Conservation (phyloP, 2,888 invertebrate genomes). For the Philaethria dido region DNA sequence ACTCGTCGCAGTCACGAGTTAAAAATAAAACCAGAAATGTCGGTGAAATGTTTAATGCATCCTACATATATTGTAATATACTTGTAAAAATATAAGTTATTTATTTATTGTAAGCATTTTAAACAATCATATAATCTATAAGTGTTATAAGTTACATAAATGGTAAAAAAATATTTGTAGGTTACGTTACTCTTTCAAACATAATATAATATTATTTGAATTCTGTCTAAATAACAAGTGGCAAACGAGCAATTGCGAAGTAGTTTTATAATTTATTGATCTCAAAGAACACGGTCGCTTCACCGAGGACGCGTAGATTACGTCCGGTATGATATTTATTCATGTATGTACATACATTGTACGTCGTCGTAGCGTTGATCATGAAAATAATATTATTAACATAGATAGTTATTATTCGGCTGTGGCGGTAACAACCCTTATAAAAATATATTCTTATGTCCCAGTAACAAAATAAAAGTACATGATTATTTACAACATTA, state of each 20-base stretch:
- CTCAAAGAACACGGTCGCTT: conserved; percentile 41
- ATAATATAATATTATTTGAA: neutral
- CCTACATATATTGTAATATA: conserved; percentile 25
- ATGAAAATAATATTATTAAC: neutral
- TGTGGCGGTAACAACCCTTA: neutral
- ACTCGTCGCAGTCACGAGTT: conserved; percentile 21
- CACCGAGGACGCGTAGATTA: conserved; percentile 44
- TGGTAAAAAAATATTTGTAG: no score
- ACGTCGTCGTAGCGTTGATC: neutral
- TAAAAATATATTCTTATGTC: no score
- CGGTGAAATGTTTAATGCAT: conserved; percentile 32
- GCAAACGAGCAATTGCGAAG: neutral
- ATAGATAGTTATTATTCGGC: neutral
- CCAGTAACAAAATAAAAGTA: no score
- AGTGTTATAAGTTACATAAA: no score
- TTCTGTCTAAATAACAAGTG: neutral
- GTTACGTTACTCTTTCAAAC: no score
- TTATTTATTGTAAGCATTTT: neutral
- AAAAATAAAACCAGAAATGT: conserved; percentile 39
- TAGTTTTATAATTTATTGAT: conserved; percentile 39
- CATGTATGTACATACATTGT: neutral
- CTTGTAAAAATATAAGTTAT: neutral
- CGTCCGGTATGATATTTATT: conserved; percentile 43
- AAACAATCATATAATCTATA: neutral
- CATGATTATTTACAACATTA: no score